phyloP scores from a whole-genome alignment of 2,888 invertebrate genomes.

The Erebia palarica region DNA sequence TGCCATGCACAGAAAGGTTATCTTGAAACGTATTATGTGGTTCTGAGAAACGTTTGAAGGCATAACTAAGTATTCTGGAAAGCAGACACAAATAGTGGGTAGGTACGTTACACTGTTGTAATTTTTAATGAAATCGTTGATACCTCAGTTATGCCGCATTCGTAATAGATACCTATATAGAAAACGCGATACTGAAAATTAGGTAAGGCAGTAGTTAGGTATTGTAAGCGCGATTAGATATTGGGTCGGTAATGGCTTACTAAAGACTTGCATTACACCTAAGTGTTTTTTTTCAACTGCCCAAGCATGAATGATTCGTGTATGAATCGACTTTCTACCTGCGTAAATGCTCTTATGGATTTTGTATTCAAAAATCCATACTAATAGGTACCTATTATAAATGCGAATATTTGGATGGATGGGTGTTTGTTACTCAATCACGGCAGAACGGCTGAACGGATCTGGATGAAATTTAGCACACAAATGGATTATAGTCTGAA shows the following conservation, averaged over 20 bases:
- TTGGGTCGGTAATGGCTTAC: neutral
- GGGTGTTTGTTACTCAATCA: too few species aligned
- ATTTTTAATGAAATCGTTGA: slow-evolving; percentile 39
- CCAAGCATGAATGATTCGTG: too few species aligned
- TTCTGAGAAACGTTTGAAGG: slow-evolving; percentile 21
- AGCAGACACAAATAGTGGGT: slow-evolving; percentile 39
- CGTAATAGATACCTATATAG: slow-evolving; percentile 10
- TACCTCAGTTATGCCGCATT: slow-evolving; percentile 29
- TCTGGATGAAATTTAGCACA: too few species aligned
- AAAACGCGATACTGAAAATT: slow-evolving; percentile 5
- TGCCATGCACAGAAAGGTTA: slow-evolving; percentile 16
- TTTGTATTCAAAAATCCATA: too few species aligned
- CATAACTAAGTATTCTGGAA: slow-evolving; percentile 41
- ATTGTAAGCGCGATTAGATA: neutral
- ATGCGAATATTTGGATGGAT: too few species aligned
- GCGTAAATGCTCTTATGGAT: too few species aligned
- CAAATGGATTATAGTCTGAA: too few species aligned
- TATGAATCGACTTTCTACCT: too few species aligned
- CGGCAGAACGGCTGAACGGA: too few species aligned
- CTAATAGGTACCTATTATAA: too few species aligned
- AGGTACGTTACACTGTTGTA: slow-evolving; percentile 35
- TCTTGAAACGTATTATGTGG: slow-evolving; percentile 19
- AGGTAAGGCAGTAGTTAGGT: neutral
- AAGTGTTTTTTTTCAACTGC: too few species aligned
- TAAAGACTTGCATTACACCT: too few species aligned